Base-by-base conservation (phyloP, 2,888 invertebrate genomes). In the Cheiracanthium punctorium region DNA sequence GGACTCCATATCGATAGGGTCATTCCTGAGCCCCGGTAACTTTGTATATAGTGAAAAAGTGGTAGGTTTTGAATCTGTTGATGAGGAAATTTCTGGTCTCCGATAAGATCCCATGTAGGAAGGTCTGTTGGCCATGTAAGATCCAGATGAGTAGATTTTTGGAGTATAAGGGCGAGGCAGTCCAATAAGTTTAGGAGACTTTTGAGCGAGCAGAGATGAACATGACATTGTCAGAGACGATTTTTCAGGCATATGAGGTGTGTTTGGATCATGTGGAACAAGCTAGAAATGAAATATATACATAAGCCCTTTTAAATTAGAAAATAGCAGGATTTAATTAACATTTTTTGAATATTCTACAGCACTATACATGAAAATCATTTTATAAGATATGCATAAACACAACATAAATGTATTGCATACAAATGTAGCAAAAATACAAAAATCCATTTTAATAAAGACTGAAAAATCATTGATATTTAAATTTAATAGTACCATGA, bases 51-150 rank as follows among this genome's bases (percentile, higher is more conserved):
- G 65, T n/a, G 89, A 89, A 67, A 86, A 85, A 32, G 79, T 89
- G 24, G 24, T 58, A 32, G 88, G 88, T 71, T 85, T 88, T 43
- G 74, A 87, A n/a, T 69, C 84, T 24, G 86, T 84, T 75, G 88
- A 77, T 30, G 88, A 75, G 89, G 90, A 58, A 90, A 87, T 20
- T 20, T 87, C 88, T 0, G 88, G 88, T 89, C 94, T 93, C 89
- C 94, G 93, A 89, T 94, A 94, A 20, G 85, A 88, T 88, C 93
- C 94, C 88, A 92, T 91, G 89, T 93, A 93, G 90, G 93, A 94
- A 80, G 95, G 94, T 89, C 94, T 93, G 91, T 95, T 95, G 69
- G 94, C 95, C 93, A 95, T 94, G 90, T 95, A 95, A 89, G 95
- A 95, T 82, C 94, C 94, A 65, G 95, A 94, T 89, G 94, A 94